Evolutionary conservation across 30 jellyfish, hydroid and myxozoan species (phyloP), one percentile per base, ranked within the genome.

Genomic region (Calvadosia cruxmelitensis): DNA sequence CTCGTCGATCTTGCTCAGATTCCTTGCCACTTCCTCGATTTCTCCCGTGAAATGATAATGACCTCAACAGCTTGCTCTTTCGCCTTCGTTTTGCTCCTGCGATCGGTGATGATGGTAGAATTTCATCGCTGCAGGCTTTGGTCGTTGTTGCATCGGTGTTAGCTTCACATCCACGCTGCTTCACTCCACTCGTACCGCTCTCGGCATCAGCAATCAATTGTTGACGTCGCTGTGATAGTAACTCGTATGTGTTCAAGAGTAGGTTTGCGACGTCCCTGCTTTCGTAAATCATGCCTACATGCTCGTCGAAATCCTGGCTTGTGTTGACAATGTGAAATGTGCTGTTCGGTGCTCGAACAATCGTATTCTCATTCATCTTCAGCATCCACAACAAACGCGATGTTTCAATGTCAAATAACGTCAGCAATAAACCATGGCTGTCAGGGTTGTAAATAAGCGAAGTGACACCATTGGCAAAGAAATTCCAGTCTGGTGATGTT

Each of bases 271-370:
- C 93, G 3, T 67, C 93, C 50, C 69, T 74, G 35, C 51, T 50
- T 66, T 84, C 95, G 63, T 71, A 73, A 51, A 84, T 31, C 25
- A 84, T 51, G 12, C 95, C 95, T 15, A 78, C 93, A 72, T 84
- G 95, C 53, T 84, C 84, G 49, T 78, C 70, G 23, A 42, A 73
- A 33, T 73, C 83, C 29, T 73, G 75, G 15, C 57, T 50, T 33
- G 87, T 78, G 29, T 78, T 84, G 20, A 84, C 33, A 28, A 84
- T 80, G 42, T 77, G 93, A 67, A 84, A 84, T 42, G 69, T 67
- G 3, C 92, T 62, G 10, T 78, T 71, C 10, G 82, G 95, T 34
- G 95, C 84, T 27, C 67, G 73, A 31, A 84, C 52, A 34, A 35
- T 79, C n/a, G 77, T 49, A 33, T 27, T 34, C 0, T 29, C 78